Percentiles rank a stretch among this genome's conserved stretches.
Evolutionary conservation across 2,797 vertebrate genomes (phyloP).

Genomic region (Rachycentron canadum): DNA sequence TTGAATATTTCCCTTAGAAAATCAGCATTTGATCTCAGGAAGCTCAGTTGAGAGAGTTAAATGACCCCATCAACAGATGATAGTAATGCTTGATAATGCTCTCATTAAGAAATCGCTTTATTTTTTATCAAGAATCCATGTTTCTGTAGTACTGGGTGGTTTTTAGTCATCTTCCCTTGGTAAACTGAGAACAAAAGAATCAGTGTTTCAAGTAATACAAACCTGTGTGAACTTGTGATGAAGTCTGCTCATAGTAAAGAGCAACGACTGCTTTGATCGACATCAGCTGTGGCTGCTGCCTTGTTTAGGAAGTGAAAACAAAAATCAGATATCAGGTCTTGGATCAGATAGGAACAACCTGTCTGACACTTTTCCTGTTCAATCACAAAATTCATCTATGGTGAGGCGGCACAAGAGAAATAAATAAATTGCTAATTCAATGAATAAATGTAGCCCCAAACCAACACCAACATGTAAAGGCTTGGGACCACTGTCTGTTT

Average conservation of each 20-base stretch:
- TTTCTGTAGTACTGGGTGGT: neutral
- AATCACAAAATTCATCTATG: constrained; percentile 13
- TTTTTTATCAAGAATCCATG: neutral
- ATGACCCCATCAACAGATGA: constrained; percentile 2
- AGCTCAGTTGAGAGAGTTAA: constrained; percentile 3
- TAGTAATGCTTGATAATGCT: neutral
- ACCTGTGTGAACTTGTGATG: constrained; percentile 3
- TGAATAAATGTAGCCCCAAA: neutral
- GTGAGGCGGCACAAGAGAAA: neutral
- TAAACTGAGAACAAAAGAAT: neutral
- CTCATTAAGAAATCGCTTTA: neutral
- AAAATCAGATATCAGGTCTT: constrained; percentile 49
- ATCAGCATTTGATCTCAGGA: constrained; percentile 28
- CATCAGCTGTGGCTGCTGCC: constrained; percentile 28
- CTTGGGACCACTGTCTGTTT: neutral
- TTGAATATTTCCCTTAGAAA: constrained; percentile 27
- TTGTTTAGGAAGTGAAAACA: constrained; percentile 70
- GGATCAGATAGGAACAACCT: constrained; percentile 33
- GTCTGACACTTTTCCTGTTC: constrained; percentile 51
- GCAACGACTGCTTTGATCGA: constrained; percentile 10
- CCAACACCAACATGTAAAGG: constrained; percentile 30
- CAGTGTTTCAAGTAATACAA: neutral
- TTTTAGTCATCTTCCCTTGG: neutral
- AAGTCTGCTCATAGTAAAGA: neutral
- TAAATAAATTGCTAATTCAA: constrained; percentile 27